Percentiles rank a stretch among this genome's conserved stretches.
Conservation (phyloP, 2,113 vertebrate genomes). For the Alaudala cheleensis region DNA sequence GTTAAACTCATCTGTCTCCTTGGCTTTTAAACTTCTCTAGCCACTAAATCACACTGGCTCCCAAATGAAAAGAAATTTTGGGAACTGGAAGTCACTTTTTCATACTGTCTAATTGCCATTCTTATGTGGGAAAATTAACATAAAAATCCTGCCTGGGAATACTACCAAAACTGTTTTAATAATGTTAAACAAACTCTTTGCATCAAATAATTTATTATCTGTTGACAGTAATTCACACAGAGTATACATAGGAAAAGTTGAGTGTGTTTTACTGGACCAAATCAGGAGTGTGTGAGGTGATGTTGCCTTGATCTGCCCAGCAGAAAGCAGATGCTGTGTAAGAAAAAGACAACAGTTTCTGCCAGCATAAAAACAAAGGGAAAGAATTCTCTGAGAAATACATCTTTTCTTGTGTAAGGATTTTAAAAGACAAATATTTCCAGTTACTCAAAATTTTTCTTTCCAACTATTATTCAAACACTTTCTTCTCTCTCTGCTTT, state of each 20-base stretch:
- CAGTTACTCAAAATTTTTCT: not conserved
- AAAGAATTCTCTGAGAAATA: not conserved
- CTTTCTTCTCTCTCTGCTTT: not conserved
- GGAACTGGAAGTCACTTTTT: conserved; percentile 24
- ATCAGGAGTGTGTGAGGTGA: not conserved
- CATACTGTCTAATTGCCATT: not conserved
- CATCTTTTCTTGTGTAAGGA: not conserved
- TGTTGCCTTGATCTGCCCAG: not conserved
- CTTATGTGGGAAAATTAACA: conserved; percentile 16
- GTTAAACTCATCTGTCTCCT: not conserved
- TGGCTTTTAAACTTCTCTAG: conserved; percentile 19
- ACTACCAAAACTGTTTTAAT: not conserved
- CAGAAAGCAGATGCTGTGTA: not conserved
- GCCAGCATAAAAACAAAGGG: not conserved
- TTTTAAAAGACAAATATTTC: not conserved
- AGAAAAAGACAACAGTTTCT: not conserved
- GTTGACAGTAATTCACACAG: not conserved
- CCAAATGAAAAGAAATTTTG: conserved; percentile 30
- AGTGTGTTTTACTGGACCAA: not conserved
- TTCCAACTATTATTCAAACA: not conserved
- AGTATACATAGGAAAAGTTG: not conserved
- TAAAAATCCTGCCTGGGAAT: conserved; percentile 24
- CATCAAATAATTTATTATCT: conserved; percentile 19
- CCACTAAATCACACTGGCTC: conserved; percentile 7
- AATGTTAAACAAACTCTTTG: not conserved